Conservation (phyloP, 2,888 invertebrate genomes). For the Netelia virgata region DNA sequence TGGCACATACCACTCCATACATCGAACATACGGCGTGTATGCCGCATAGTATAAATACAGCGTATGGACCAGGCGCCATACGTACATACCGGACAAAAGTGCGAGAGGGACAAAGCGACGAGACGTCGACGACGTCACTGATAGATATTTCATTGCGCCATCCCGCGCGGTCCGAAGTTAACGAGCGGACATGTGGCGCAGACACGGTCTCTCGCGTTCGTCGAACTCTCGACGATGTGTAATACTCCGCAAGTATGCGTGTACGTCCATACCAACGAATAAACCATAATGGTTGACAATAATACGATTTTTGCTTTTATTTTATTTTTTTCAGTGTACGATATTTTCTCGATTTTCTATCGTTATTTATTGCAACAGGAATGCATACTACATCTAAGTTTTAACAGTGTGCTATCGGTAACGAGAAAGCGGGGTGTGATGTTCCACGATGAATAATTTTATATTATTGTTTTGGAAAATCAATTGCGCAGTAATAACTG, state of each 20-base stretch:
- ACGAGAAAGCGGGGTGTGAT: too few species aligned
- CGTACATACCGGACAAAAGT: not conserved
- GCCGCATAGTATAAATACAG: slow-evolving; percentile 11
- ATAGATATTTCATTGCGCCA: slow-evolving; percentile 63
- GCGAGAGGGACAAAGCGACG: slow-evolving; percentile 11
- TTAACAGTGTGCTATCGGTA: too few species aligned
- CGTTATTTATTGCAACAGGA: too few species aligned
- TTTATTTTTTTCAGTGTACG: not conserved
- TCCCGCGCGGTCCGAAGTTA: slow-evolving; percentile 47
- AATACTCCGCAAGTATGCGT: not conserved
- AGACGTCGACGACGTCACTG: slow-evolving; percentile 43
- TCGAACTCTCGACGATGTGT: slow-evolving; percentile 29
- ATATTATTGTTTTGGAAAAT: too few species aligned
- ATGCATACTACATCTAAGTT: too few species aligned
- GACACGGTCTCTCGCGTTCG: slow-evolving; percentile 40
- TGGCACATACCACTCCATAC: not conserved
- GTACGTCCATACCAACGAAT: not conserved
- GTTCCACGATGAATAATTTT: too few species aligned
- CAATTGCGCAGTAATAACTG: too few species aligned
- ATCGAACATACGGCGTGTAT: not conserved
- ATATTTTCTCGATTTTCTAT: not conserved
- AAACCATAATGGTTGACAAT: slow-evolving; percentile 17
- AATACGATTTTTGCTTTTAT: not conserved
- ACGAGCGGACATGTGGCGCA: slow-evolving; percentile 61
- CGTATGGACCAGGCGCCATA: not conserved